Conservation (phyloP, 1,140 invertebrate species). For the Papilio xuthus region DNA sequence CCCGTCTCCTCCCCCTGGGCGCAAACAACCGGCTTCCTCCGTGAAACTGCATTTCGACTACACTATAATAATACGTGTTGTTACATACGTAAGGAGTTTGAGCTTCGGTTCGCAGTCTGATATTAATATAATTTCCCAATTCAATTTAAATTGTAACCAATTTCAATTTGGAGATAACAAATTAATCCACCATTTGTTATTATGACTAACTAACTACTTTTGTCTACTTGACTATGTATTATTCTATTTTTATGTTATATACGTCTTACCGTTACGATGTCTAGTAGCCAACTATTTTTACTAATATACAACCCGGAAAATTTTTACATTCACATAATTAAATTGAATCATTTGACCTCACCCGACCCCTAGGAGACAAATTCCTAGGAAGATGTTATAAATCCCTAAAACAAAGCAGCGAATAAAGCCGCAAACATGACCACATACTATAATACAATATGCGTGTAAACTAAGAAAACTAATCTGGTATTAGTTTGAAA, state of each 20-base stretch:
- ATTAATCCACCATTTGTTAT: background rate
- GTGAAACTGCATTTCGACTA: constrained; percentile 54
- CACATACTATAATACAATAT: background rate
- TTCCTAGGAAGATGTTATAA: too few species aligned
- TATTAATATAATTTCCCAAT: constrained; percentile 57
- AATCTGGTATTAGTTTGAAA: background rate
- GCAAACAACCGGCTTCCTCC: constrained; percentile 41
- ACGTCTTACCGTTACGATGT: too few species aligned
- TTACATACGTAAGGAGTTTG: constrained; percentile 43
- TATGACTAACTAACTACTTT: background rate
- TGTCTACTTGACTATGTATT: background rate
- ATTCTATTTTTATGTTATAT: too few species aligned
- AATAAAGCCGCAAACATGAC: too few species aligned
- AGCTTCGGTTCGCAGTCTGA: constrained; percentile 47
- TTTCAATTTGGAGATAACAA: constrained; percentile 10
- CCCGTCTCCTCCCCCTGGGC: constrained; percentile 20
- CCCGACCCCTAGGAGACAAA: too few species aligned
- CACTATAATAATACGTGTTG: constrained; percentile 33
- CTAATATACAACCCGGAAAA: too few species aligned
- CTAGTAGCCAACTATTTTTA: too few species aligned
- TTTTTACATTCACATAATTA: too few species aligned
- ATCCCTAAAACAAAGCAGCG: too few species aligned
- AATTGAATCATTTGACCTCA: too few species aligned
- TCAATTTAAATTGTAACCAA: constrained; percentile 37
- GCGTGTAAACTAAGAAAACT: background rate